Evolutionary conservation across 2,797 vertebrate genomes (phyloP), one percentile per base, ranked within the genome.

Genomic region (Rachycentron canadum): DNA sequence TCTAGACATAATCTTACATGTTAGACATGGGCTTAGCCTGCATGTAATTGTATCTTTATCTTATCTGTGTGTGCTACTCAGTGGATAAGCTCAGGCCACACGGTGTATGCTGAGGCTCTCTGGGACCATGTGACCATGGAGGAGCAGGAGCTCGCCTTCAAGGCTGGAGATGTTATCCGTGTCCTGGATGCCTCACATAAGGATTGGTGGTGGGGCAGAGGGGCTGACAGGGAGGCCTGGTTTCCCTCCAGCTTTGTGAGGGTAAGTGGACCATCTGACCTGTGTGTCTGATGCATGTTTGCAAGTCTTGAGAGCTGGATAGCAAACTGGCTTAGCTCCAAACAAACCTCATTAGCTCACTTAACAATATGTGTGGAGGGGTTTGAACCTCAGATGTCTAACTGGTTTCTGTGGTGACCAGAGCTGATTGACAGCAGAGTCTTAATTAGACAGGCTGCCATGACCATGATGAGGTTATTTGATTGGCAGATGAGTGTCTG

Each of bases 121-220:
- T 99, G 98, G 98, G 98, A 99, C 92, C 98, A 99, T 59, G 97
- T 99, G 91, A 98, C 98, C 64, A 98, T 99, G 98, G 98, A 98
- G 56, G 98, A 99, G 89, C 97, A 98, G 93, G 97, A 99, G 91
- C 93, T 99, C 92, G 97, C 96, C 89, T 99, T 99, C 94, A 98
- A 99, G 95, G 98, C 96, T 0, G 98, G 98, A 75, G 97, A 99
- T 61, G 98, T 99, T 87, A 97, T 99, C 91, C 96, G 94, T 70
- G 96, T 99, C 63, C 93, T 99, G 79, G 98, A 99, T 73, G 97
- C 97, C 63, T 96, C 95, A 5, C 96, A 99, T 86, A 97, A 97
- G 83, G 98, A 99, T 88, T 99, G 98, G 98, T 99, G 98, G 98
- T 99, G 97, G 97, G 98, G 98, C 72, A 94, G 95, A 73, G 97